These are phyloP conservation scores for Pterostichus niger DNA, from an alignment of 2,888 invertebrate species.

Conservation along the genomic window DNA sequence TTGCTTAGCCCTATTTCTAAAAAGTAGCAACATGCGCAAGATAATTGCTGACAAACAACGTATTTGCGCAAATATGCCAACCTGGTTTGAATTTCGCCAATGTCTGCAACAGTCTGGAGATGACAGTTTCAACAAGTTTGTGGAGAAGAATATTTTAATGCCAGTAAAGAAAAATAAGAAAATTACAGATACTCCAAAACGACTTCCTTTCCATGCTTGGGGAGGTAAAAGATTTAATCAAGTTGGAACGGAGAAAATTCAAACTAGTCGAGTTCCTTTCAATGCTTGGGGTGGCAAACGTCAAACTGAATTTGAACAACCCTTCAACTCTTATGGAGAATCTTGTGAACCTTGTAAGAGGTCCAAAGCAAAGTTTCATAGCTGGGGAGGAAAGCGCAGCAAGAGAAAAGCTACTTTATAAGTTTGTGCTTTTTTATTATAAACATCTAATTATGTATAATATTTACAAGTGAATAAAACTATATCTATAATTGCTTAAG, in stretches of 20 bases:
- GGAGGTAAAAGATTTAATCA: constrained; percentile 53
- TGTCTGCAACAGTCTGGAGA: constrained; percentile 25
- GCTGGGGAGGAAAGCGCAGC: constrained; percentile 58
- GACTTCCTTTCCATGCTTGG: constrained; percentile 62
- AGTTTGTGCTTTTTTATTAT: neutral
- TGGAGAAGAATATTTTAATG: constrained; percentile 12
- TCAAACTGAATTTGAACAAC: constrained; percentile 17
- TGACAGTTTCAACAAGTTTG: constrained; percentile 11
- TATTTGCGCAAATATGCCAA: constrained; percentile 16
- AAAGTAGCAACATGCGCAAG: constrained; percentile 17
- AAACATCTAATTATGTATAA: constrained; percentile 38
- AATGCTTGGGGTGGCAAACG: constrained; percentile 65
- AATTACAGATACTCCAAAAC: constrained; percentile 36
- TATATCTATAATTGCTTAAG: constrained; percentile 35
- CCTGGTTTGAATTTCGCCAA: constrained; percentile 9
- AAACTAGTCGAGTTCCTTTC: constrained; percentile 62
- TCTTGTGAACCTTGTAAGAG: constrained; percentile 51
- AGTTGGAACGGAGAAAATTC: constrained; percentile 58
- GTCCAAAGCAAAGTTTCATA: constrained; percentile 57
- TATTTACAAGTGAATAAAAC: constrained; percentile 33
- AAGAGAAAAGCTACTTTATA: neutral
- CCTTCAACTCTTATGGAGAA: constrained; percentile 10
- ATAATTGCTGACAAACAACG: neutral
- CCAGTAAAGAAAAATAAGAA: constrained; percentile 25
- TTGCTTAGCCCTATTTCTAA: neutral